These are phyloP conservation scores for Lypha dubia DNA, from an alignment of 2,888 invertebrate genomes.

Conservation along the genomic window DNA sequence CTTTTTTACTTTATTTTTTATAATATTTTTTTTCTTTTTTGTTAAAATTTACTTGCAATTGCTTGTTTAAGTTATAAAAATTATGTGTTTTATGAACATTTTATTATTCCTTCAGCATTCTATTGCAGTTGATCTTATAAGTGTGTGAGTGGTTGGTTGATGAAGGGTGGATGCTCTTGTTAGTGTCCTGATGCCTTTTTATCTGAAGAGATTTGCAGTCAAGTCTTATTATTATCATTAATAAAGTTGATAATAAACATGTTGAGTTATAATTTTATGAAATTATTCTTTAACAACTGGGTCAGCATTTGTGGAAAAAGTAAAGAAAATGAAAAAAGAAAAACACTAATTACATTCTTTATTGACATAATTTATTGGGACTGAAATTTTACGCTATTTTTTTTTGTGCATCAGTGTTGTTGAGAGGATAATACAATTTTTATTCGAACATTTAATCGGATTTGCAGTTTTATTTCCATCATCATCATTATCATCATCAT, in stretches of 20 bases:
- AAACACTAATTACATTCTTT: neutral
- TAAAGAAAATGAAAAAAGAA: no score
- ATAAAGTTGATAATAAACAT: slow-evolving; percentile 58
- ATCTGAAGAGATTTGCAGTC: slow-evolving; percentile 19
- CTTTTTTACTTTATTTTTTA: neutral
- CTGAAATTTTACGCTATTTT: neutral
- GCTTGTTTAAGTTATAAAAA: slow-evolving; percentile 57
- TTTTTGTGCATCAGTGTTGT: neutral
- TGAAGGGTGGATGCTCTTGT: no score
- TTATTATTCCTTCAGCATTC: slow-evolving; percentile 6
- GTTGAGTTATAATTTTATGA: slow-evolving; percentile 42
- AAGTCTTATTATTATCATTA: slow-evolving; percentile 53
- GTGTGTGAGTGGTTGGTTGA: neutral
- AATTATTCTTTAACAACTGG: slow-evolving; percentile 37
- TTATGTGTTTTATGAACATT: slow-evolving; percentile 53
- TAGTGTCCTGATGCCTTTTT: no score
- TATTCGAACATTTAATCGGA: no score
- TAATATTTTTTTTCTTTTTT: neutral
- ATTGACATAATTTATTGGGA: neutral
- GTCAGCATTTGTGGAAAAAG: slow-evolving; percentile 28
- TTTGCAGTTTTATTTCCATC: no score
- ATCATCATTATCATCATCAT: no score
- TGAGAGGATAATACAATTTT: neutral
- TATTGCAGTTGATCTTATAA: neutral
- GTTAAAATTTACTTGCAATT: slow-evolving; percentile 34